Evolutionary conservation across 30 jellyfish, hydroid and myxozoan genomes (phyloP), one percentile per base, ranked within the genome.

Genomic region (Turritopsis dohrnii): DNA sequence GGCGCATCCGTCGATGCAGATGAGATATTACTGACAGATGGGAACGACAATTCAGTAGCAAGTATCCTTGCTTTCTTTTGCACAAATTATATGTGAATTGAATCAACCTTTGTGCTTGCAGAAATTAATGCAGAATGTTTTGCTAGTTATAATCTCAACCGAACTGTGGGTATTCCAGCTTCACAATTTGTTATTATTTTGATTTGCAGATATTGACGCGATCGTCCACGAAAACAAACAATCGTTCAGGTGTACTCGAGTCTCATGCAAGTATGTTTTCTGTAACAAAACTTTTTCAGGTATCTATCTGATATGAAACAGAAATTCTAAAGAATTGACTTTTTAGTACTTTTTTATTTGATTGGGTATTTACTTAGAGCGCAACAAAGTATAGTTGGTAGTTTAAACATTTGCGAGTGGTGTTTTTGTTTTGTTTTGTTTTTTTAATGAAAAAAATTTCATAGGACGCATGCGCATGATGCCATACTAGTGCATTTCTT

Each of bases 21-120:
- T 8, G 76, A 74, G 65, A 65, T 86, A 21, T 52, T 23, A 18
- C 82, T 86, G 28, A 86, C 89, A 8, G 94, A 86, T 86, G 94
- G 94, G 9, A 86, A 86, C 28, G 71, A 71, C 72, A 83, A 86
- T 21, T 85, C 93, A 1, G 54, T 81, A 7, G 20, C 30, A 1
- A 84, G 90, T 84, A 84, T 74, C 90, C 69, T 84, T 41, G 60
- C 60, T 41, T 41, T 41, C 13, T 41, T 41, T 69, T 69, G 28
- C 30, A 69, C 77, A 69, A 26, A 21, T 5, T 8, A 3, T 5
- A 1, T 1, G 5, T 21, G 5, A 1, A 3, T 21, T 69, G 5
- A 21, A 21, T 26, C 28, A 69, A 26, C 30, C 30, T 69, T 21
- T 22, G 77, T 69, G 29, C 16, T 26, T 21, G 16, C 5, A 8